These are phyloP conservation scores for Tiliqua scincoides DNA, from an alignment of 2,113 vertebrate species.

Conservation along the genomic window DNA sequence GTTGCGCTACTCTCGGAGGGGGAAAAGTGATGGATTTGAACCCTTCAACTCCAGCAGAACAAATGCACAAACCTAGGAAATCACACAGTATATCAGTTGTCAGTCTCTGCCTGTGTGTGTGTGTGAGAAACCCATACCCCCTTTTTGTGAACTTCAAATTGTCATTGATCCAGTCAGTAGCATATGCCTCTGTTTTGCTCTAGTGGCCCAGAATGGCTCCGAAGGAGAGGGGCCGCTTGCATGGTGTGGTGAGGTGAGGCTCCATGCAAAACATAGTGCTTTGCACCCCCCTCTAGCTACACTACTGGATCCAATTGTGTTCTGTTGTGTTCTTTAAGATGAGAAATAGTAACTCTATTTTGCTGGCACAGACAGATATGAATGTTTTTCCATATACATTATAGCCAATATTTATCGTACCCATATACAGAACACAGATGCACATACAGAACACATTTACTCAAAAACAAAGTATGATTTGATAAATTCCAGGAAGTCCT, in stretches of 20 bases:
- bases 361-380: not conserved
- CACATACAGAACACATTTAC: not conserved
- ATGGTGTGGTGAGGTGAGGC: too few relatives aligned
- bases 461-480: not conserved
- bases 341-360: not conserved
- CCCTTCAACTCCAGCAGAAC: not conserved
- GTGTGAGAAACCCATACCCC: not conserved
- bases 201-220: too few relatives aligned
- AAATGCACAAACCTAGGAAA: not conserved
- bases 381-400: too few relatives aligned
- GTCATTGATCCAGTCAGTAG: not conserved
- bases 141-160: not conserved
- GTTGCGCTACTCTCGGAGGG: not conserved
- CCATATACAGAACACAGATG: not conserved
- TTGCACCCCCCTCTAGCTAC: too few relatives aligned
- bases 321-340: not conserved
- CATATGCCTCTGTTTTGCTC: too few relatives aligned
- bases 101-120: not conserved
- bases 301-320: too few relatives aligned
- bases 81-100: too few relatives aligned
- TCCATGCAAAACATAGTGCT: too few relatives aligned
- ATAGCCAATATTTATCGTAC: not conserved
- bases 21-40: not conserved
- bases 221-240: too few relatives aligned
- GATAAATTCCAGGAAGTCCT: too few relatives aligned